Evolutionary conservation across 1,140 invertebrate species (phyloP), one percentile per base, ranked within the genome.

Genomic region (Agraylea sexmaculata): DNA sequence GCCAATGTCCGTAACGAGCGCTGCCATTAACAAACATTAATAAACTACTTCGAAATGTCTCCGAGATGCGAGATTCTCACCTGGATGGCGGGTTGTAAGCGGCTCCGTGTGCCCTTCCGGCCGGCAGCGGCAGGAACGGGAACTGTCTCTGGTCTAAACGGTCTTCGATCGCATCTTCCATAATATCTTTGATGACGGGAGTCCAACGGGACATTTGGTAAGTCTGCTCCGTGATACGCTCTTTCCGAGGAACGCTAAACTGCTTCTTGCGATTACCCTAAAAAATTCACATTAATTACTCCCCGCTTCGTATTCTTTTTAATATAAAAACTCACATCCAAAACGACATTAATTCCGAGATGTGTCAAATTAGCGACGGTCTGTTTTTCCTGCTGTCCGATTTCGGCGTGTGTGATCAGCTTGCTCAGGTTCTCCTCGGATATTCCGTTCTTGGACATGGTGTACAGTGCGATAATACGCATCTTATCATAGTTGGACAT

Each of bases 131-230:
- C 38, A 98, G 73, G 65, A 87, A 99, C 12, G 94, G 92, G 59
- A 94, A 99, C 61, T 96, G 90, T 63, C 91, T 90, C 12, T 78
- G 72, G 62, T 99, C 95, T 31, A 99, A 66, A 66, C 95, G 96
- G 47, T 99, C 95, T 33, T 99, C 95, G 53, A 99, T 93, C 27
- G 83, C 80, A 65, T 99, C 95, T 68, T 98, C 96, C 77, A 99
- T 93, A 18, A 99, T 81, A 40, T 74, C 71, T 59, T 99, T 99
- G 18, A 97, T 72, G 13, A 98, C 75, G 1, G 96, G 96, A 7
- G 95, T 98, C 95, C 95, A 99, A 53, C 96, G 76, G 21, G 93
- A 98, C 89, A 98, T 96, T 65, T 99, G 95, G 62, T 99, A 99
- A 4, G 90, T 95, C 57, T 96, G 91, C 56, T 99, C 96, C 2